Conservation (phyloP, 2,113 vertebrate genomes). For the Perca schrenkii region DNA sequence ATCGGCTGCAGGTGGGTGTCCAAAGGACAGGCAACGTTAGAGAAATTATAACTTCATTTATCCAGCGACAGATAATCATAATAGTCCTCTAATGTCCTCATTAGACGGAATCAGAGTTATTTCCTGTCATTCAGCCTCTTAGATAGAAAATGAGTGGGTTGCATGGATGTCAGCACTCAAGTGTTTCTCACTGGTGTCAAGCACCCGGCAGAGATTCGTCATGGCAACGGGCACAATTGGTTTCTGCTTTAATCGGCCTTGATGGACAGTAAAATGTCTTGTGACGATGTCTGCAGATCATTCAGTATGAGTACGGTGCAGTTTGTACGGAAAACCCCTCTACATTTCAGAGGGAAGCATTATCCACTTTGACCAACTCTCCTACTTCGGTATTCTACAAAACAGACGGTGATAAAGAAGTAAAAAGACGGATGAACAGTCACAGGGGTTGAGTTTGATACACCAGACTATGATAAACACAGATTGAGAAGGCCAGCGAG, state of each 20-base stretch:
- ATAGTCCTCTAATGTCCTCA: slow-evolving; percentile 31
- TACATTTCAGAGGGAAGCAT: not conserved
- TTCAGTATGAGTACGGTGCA: not conserved
- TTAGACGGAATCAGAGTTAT: slow-evolving; percentile 21
- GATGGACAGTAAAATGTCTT: slow-evolving; percentile 17
- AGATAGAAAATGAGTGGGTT: slow-evolving; percentile 26
- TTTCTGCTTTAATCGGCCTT: slow-evolving; percentile 28
- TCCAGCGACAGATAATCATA: slow-evolving; percentile 12
- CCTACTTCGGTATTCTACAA: not conserved
- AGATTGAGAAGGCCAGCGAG: slow-evolving; percentile 10
- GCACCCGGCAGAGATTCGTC: slow-evolving; percentile 54
- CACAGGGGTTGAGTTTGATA: not conserved
- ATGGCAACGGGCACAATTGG: slow-evolving; percentile 55
- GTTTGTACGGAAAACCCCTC: not conserved
- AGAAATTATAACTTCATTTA: slow-evolving; percentile 25
- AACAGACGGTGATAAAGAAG: not conserved
- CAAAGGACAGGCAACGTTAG: not conserved
- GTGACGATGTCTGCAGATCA: slow-evolving; percentile 3
- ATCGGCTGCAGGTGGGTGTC: not conserved
- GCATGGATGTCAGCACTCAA: slow-evolving; percentile 28
- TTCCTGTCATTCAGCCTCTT: slow-evolving; percentile 42
- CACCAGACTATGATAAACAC: not conserved
- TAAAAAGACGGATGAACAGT: slow-evolving; percentile 1
- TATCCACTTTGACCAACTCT: not conserved
- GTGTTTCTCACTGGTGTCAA: slow-evolving; percentile 43